Base-by-base conservation (phyloP, 2,797 vertebrate species). In the Myotis pilosus region DNA sequence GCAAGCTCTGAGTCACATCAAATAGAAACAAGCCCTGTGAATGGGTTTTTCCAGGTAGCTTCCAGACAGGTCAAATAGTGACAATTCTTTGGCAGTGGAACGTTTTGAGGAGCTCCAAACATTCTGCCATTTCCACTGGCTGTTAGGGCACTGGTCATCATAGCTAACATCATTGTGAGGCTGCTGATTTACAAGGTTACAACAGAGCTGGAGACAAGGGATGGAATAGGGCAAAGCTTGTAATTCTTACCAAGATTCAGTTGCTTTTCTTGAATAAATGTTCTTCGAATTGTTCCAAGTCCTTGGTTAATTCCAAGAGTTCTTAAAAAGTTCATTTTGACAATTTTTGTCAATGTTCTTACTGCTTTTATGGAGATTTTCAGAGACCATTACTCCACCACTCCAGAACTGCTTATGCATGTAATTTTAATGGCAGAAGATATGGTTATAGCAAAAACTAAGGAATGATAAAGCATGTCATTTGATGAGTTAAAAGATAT, bases 261-360 rank as follows among this genome's bases (percentile, higher is more conserved):
- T 3, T 23, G 13, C 30, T 62, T 85, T 38, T 64, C 62, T 71
- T 87, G 6, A 76, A 90, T 71, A 82, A 93, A 74, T n/a, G 19
- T 12, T 68, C 93, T 75, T 86, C 49, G 30, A 80, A 69, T 38
- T 91, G 41, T 64, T 91, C 13, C 10, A 71, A 64, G 76, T 44
- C 55, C 38, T 72, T 80, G 22, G 17, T 86, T 81, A 55, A 80
- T n/a, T 79, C 62, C 69, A 30, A 68, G 41, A 87, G 72, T 82
- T 71, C 44, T 62, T 36, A 91, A 95, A 69, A 82, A n/a, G 25
- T 28, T 93, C 15, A 78, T 76, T 75, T 71, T 90, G 72, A 84
- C n/a, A 17, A 66, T n/a, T 88, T 71, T 72, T 87, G 33, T 8
- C 64, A 66, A 17, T 30, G 17, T 78, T 95, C 62, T 64, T 87